Percentiles rank a stretch among this genome's conserved stretches.
Conservation (phyloP, 2,888 invertebrate species). For the Xylota sylvarum region DNA sequence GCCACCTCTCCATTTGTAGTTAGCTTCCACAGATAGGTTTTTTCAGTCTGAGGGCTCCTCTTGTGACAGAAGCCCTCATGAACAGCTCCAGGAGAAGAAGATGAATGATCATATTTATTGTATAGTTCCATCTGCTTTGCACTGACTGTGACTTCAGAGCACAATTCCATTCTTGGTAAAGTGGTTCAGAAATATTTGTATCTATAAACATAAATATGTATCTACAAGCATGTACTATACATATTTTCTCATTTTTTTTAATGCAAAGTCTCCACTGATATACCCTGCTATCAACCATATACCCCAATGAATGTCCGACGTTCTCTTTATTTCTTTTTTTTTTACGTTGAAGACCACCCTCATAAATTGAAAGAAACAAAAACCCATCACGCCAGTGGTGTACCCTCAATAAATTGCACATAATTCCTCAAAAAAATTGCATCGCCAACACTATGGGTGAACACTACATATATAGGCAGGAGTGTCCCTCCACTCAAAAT, state of each 20-base stretch:
- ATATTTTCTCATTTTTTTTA: too few relatives aligned
- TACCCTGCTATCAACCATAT: not conserved
- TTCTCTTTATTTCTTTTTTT: not conserved
- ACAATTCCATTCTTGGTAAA: too few relatives aligned
- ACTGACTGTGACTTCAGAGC: too few relatives aligned
- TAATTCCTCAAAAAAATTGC: constrained; percentile 68
- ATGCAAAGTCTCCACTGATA: not conserved
- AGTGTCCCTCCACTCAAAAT: not conserved
- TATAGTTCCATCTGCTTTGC: too few relatives aligned
- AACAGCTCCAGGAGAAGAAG: too few relatives aligned
- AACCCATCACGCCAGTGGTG: constrained; percentile 3
- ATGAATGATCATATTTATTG: too few relatives aligned
- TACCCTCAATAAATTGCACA: constrained; percentile 29
- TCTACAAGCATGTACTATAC: not conserved
- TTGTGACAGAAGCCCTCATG: too few relatives aligned
- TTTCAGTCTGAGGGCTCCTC: too few relatives aligned
- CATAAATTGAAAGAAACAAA: constrained; percentile 32
- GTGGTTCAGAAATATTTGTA: too few relatives aligned
- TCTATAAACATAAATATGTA: too few relatives aligned
- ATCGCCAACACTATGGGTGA: constrained; percentile 20
- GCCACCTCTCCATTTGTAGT: too few relatives aligned
- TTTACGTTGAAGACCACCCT: not conserved
- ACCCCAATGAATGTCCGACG: not conserved
- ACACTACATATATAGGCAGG: not conserved
- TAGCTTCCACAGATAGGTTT: too few relatives aligned